Base-by-base conservation (phyloP, 2,797 vertebrate species). In the Hephaestus fuliginosus region DNA sequence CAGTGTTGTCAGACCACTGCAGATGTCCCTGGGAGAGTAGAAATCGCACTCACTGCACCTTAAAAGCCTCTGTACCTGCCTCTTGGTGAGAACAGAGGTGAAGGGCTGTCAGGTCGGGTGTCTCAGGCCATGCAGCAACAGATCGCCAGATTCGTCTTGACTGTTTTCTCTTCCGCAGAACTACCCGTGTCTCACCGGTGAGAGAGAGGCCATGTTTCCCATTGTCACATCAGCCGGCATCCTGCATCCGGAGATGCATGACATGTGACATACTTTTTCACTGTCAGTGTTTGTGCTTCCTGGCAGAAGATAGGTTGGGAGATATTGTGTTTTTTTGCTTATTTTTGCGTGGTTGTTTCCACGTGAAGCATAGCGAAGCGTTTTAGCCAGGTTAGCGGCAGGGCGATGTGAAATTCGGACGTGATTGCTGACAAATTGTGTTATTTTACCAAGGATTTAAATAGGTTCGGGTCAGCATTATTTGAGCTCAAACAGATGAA, bases 191-290 rank as follows among this genome's bases (percentile, higher is more conserved):
- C 68, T 85, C 82, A 76, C 83, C 64, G 72, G 83, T 70, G 69
- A 78, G 51, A 80, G 86, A 81, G 52, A 78, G 85, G 74, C 81
- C 64, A 82, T 71, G 67, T 86, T 82, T 87, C 82, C 79, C 9
- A 49, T 74, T 74, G 76, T 89, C 89, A 89, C 74, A 82, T 91
- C 89, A 87, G 82, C 78, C 69, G 76, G 78, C 64, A 41, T 75
- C 65, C 86, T 77, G 74, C 70, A 84, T 87, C 67, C 84, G 80
- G 85, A 83, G 70, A 76, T 63, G 63, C 66, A 58, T 76, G 78
- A 72, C 71, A 68, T 77, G 71, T 88, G 87, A 86, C 71, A 70
- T 76, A 82, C 76, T 44, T 80, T 81, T 76, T 83, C 73, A 67
- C 84, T 71, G 86, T 87, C 75, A 65, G 62, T 75, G 78, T 86